These are phyloP conservation scores for Mechanitis messenoides DNA, from an alignment of 2,888 invertebrate genomes.

Conservation along the genomic window DNA sequence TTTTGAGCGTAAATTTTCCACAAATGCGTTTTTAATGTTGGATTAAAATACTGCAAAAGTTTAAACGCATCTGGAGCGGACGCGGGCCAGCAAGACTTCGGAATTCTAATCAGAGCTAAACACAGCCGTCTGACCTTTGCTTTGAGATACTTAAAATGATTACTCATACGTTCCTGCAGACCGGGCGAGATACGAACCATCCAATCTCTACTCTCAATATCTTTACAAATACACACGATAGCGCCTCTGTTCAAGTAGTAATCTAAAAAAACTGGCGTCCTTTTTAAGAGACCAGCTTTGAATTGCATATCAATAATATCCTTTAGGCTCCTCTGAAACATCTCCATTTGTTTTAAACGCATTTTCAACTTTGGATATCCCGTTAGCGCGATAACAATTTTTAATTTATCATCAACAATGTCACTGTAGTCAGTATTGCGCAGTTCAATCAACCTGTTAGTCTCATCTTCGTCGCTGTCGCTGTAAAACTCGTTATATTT, in stretches of 20 bases:
- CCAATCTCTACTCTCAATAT: conserved; percentile 60
- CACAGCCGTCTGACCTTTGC: conserved; percentile 59
- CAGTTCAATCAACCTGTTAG: conserved; percentile 54
- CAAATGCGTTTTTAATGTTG: conserved; percentile 49
- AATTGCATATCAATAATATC: conserved; percentile 63
- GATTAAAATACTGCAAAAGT: conserved; percentile 65
- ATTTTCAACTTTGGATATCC: conserved; percentile 65
- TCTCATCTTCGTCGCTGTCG: conserved; percentile 59
- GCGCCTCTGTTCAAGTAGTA: conserved; percentile 65
- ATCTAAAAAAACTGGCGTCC: conserved; percentile 55
- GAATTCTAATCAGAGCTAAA: conserved; percentile 58
- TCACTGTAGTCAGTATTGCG: conserved; percentile 58
- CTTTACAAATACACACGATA: conserved; percentile 63
- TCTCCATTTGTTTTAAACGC: conserved; percentile 55
- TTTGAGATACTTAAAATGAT: conserved; percentile 53
- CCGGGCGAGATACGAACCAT: conserved; percentile 58
- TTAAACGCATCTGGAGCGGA: conserved; percentile 60
- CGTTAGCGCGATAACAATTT: conserved; percentile 55
- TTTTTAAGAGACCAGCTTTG: conserved; percentile 54
- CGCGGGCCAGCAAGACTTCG: conserved; percentile 52
- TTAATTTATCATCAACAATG: conserved; percentile 56
- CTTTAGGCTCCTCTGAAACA: conserved; percentile 51
- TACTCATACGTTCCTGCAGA: conserved; percentile 60
- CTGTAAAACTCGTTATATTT: conserved; percentile 55
- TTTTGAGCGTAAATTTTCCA: conserved; percentile 65